Evolutionary conservation across 2,888 invertebrate species (phyloP).

Genomic region (Furcula furcula): DNA sequence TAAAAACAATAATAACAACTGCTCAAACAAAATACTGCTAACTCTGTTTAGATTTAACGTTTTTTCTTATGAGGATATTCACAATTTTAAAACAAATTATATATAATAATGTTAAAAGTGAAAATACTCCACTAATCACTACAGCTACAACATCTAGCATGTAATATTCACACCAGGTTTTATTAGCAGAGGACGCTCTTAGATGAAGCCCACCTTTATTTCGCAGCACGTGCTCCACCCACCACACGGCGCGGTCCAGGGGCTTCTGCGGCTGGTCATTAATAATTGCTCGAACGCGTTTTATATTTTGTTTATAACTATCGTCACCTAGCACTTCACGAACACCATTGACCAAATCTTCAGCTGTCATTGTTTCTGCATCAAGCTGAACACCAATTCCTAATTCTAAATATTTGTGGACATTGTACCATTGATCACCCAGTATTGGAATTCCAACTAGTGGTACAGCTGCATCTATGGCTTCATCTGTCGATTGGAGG

Average conservation of each 20-base stretch:
- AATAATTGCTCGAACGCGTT: slow-evolving; percentile 20
- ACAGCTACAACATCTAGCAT: slow-evolving; percentile 12
- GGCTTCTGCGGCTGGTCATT: slow-evolving; percentile 30
- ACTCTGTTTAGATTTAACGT: not conserved
- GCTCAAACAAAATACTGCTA: not conserved
- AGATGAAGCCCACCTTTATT: slow-evolving; percentile 35
- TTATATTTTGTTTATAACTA: slow-evolving; percentile 20
- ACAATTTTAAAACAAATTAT: not conserved
- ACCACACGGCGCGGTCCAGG: slow-evolving; percentile 36
- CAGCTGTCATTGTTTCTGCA: slow-evolving; percentile 5
- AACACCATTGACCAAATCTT: slow-evolving; percentile 22
- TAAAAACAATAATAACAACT: no score
- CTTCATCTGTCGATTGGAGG: slow-evolving; percentile 52
- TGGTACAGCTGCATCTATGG: slow-evolving; percentile 44
- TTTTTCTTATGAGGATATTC: not conserved
- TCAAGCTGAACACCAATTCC: not conserved
- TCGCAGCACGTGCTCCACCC: slow-evolving; percentile 38
- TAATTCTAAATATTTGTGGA: slow-evolving; percentile 25
- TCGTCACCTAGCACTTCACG: slow-evolving; percentile 17
- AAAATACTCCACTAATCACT: slow-evolving; percentile 1
- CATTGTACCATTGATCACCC: slow-evolving; percentile 49
- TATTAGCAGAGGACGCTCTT: slow-evolving; percentile 27
- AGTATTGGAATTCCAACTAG: slow-evolving; percentile 47
- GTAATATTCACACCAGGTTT: slow-evolving; percentile 23
- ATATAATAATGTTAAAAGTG: not conserved